Percentiles rank a stretch among this genome's conserved stretches.
Conservation (phyloP, 2,888 invertebrate species). For the Sesia bembeciformis region DNA sequence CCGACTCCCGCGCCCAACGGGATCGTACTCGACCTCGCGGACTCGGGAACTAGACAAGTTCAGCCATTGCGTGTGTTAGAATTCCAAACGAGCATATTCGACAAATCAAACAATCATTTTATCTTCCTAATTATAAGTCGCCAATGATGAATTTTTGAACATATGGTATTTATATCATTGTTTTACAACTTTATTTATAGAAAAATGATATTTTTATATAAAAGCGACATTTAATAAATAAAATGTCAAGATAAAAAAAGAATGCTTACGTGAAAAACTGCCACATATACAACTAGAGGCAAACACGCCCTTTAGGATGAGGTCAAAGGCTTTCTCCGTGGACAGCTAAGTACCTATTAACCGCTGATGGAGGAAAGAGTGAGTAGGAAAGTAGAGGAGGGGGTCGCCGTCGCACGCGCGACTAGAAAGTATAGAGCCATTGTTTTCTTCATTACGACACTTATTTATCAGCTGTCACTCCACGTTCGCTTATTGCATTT, state of each 20-base stretch:
- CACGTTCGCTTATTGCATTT: slow-evolving; percentile 44
- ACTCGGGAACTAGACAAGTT: slow-evolving; percentile 1
- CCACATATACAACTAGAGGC: slow-evolving; percentile 37
- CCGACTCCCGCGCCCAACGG: slow-evolving; percentile 37
- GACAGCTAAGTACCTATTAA: slow-evolving; percentile 26
- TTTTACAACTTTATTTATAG: neutral
- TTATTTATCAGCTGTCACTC: slow-evolving; percentile 57
- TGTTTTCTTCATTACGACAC: slow-evolving; percentile 66
- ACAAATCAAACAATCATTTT: neutral
- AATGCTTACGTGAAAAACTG: slow-evolving; percentile 30
- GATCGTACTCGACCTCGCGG: slow-evolving; percentile 26
- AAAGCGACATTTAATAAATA: neutral
- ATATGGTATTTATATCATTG: neutral
- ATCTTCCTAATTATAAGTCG: neutral
- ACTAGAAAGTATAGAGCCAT: slow-evolving; percentile 60
- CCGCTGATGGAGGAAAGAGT: slow-evolving; percentile 12
- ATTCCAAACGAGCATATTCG: slow-evolving; percentile 1
- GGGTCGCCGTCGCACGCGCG: slow-evolving; percentile 35
- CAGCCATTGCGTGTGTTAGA: slow-evolving; percentile 7
- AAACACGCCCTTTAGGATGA: slow-evolving; percentile 48
- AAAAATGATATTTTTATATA: neutral
- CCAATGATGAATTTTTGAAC: neutral
- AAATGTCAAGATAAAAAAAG: too few relatives aligned
- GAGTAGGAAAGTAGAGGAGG: slow-evolving; percentile 19
- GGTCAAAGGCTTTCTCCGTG: slow-evolving; percentile 68